Evolutionary conservation across 1,140 invertebrate genomes (phyloP), one percentile per base, ranked within the genome.

Genomic region (Papilio dardanus): DNA sequence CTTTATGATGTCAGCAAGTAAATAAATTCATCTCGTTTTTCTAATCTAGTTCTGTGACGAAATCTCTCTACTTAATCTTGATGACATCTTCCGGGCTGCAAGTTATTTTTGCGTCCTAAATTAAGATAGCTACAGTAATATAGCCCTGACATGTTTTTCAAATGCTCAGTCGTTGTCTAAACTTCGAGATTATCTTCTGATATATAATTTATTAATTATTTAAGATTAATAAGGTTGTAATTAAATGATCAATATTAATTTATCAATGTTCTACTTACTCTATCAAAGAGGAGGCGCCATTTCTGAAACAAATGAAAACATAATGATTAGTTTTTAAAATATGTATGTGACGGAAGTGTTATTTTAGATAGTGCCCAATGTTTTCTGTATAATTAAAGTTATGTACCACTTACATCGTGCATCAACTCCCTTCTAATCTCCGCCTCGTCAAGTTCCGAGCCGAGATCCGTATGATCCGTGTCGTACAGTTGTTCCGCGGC

Each of bases 231-330:
- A n/a, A n/a, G n/a, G n/a, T n/a, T n/a, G n/a, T n/a, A n/a, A n/a
- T n/a, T n/a, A n/a, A n/a, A n/a, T n/a, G n/a, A n/a, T n/a, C n/a
- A n/a, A n/a, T n/a, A n/a, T n/a, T 6, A 46, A 4, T 46, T 16
- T 46, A n/a, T 6, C 14, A 46, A 46, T 46, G 58, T 76, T 19
- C 33, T 71, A 94, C 94, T 95, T 93, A 97, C 97, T 95, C 96
- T 96, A 91, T 98, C 97, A 86, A 98, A 98, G 42, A 98, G 94
- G 74, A 96, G 94, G 75, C 97, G 95, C 97, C 97, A 97, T 96
- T 96, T 97, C 96, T 97, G 95, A 74, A 96, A 96, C 90, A 89
- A 93, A 82, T 89, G 87, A 37, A 79, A 31, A 79, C 71, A 42
- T 24, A n/a, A n/a, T n/a, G n/a, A n/a, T n/a, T n/a, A n/a, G 24